Conservation (phyloP, 1,140 invertebrate species). For the Drosophila ironensis region DNA sequence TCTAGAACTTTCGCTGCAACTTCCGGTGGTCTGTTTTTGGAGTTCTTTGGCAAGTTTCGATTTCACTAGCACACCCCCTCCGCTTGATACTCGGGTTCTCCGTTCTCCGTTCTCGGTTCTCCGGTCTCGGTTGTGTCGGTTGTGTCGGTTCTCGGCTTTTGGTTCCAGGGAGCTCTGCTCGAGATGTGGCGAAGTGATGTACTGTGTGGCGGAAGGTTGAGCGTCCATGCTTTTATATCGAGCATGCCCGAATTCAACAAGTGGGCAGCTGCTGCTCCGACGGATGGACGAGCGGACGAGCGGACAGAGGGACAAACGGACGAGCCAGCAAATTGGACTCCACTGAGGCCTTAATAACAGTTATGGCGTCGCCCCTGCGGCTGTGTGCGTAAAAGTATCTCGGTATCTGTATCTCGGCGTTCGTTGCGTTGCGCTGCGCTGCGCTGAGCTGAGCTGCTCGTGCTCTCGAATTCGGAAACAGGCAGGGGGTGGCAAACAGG, state of each 20-base stretch:
- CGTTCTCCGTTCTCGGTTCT: background rate
- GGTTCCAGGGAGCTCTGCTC: slow-evolving; percentile 39
- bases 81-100: background rate
- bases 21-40: background rate
- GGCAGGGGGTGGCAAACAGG: slow-evolving; percentile 13
- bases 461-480: background rate
- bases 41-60: background rate
- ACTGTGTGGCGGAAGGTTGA: slow-evolving; percentile 73
- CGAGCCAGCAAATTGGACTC: slow-evolving; percentile 49
- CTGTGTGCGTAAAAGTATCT: background rate
- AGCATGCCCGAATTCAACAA: slow-evolving; percentile 68
- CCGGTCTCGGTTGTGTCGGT: background rate
- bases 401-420: slow-evolving; percentile 7
- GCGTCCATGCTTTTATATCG: slow-evolving; percentile 72
- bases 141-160: slow-evolving; percentile 6
- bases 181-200: slow-evolving; percentile 67
- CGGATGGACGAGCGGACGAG: slow-evolving; percentile 3
- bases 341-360: slow-evolving; percentile 62
- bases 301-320: slow-evolving; percentile 16
- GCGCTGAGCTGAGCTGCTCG: too few relatives aligned
- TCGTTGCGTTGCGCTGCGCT: background rate
- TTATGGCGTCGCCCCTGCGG: slow-evolving; percentile 49
- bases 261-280: slow-evolving; percentile 34
- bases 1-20: slow-evolving; percentile 27
- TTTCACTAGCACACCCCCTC: slow-evolving; percentile 15